These are phyloP conservation scores for Myripristis jacobus DNA, from an alignment of 2,797 vertebrate genomes.

Conservation along the genomic window DNA sequence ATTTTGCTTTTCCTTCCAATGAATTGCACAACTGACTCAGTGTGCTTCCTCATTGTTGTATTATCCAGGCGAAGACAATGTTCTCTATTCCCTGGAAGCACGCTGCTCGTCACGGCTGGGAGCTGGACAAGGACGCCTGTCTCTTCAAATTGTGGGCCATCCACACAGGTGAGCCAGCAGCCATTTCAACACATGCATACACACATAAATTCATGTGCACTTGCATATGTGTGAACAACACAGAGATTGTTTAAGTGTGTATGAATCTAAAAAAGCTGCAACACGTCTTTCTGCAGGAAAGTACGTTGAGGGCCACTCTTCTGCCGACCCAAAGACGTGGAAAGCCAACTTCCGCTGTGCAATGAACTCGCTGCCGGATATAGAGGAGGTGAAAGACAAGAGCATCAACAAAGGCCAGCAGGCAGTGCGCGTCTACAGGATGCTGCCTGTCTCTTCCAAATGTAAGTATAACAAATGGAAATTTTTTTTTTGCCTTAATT, in stretches of 20 bases:
- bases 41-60: background rate
- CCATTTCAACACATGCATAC: background rate
- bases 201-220: too few species aligned
- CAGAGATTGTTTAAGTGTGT: background rate
- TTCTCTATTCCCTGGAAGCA: conserved; percentile 99
- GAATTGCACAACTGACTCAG: background rate
- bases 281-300: conserved; percentile 83
- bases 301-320: conserved; percentile 83
- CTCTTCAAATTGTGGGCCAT: conserved; percentile 96
- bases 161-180: conserved; percentile 89
- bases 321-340: conserved; percentile 95
- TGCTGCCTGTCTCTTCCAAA: conserved; percentile 82
- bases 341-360: conserved; percentile 99
- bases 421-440: conserved; percentile 93
- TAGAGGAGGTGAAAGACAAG: conserved; percentile 93
- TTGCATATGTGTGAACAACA: background rate
- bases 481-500: too few species aligned
- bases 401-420: conserved; percentile 94
- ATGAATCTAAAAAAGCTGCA: conserved; percentile 16
- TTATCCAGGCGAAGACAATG: conserved; percentile 86
- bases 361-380: conserved; percentile 97
- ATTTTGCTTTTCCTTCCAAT: too few species aligned
- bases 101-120: conserved; percentile 96
- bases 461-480: conserved; percentile 15
- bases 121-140: conserved; percentile 93